A percentile compares a stretch with the other conserved stretches of the same genome.
Conservation (phyloP, 1,140 invertebrate genomes). For the Mizuhopecten yessoensis region DNA sequence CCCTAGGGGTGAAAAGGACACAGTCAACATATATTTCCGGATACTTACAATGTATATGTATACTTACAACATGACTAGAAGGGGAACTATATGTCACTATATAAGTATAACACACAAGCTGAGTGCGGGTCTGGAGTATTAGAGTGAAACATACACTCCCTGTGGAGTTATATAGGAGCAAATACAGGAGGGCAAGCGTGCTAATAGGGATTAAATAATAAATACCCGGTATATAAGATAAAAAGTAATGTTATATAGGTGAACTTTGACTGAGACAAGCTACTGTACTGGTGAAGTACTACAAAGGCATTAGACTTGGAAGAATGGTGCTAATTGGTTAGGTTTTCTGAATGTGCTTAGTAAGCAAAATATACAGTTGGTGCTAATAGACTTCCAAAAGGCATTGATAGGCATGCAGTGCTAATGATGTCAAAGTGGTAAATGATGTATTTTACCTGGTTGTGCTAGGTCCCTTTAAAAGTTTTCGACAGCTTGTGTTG, state of each 20-base stretch:
- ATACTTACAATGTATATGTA: neutral
- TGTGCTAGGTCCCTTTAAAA: neutral
- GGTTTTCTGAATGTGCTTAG: neutral
- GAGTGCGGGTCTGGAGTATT: neutral
- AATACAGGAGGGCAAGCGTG: neutral
- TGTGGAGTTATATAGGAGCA: neutral
- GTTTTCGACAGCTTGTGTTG: neutral
- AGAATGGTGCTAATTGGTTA: neutral
- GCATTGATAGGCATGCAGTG: neutral
- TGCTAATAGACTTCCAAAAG: neutral
- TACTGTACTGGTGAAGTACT: neutral
- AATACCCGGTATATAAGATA: neutral
- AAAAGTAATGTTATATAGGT: neutral
- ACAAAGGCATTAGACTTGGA: neutral
- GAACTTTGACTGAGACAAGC: neutral
- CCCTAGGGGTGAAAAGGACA: neutral
- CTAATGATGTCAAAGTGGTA: slow-evolving; percentile 4
- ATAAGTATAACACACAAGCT: neutral
- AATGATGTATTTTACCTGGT: neutral
- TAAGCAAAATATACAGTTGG: neutral
- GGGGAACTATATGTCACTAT: neutral
- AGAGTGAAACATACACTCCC: neutral
- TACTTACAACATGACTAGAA: neutral
- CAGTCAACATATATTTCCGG: neutral
- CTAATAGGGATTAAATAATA: neutral